Percentiles rank a stretch among this genome's conserved stretches.
phyloP scores from a whole-genome alignment of 35 echinoderm and acorn worm genomes.

The Apostichopus japonicus region DNA sequence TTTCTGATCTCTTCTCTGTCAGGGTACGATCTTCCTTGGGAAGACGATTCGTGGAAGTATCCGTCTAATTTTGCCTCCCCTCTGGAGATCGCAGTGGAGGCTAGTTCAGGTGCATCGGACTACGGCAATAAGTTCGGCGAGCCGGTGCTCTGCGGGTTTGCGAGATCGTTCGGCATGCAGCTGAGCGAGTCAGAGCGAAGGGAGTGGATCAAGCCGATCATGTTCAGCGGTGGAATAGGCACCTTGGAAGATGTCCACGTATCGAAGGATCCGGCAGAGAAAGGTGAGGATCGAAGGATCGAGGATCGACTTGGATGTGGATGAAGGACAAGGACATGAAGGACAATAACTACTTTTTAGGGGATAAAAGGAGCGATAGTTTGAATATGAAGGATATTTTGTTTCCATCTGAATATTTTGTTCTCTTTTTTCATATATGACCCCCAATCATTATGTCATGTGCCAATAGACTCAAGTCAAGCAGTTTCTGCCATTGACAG shows the following conservation, averaged over 20 bases:
- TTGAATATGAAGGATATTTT: too few species aligned
- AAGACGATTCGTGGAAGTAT: constrained; percentile 70
- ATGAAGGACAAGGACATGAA: too few species aligned
- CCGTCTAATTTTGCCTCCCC: constrained; percentile 85
- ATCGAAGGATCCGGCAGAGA: constrained; percentile 70
- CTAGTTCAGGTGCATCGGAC: constrained; percentile 96
- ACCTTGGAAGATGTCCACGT: constrained; percentile 81
- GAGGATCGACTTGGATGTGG: too few species aligned
- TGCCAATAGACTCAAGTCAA: too few species aligned
- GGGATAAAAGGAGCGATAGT: too few species aligned
- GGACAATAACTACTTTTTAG: too few species aligned
- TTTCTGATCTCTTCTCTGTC: neutral
- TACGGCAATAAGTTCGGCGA: constrained; percentile 99
- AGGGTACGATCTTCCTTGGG: constrained; percentile 96
- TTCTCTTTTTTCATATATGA: too few species aligned
- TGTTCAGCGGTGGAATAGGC: constrained; percentile 98
- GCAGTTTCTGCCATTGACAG: too few species aligned
- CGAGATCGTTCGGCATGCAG: constrained; percentile 95
- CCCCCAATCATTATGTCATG: too few species aligned
- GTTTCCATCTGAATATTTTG: too few species aligned
- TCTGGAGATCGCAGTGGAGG: constrained; percentile 83
- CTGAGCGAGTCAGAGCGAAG: constrained; percentile 77
- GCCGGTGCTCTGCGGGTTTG: constrained; percentile 92
- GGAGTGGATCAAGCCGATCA: constrained; percentile 99
- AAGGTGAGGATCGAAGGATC: constrained; percentile 46